Percentiles rank a stretch among this genome's conserved stretches.
Evolutionary conservation across 2,797 vertebrate species (phyloP).

Genomic region (Tamandua tetradactyla): DNA sequence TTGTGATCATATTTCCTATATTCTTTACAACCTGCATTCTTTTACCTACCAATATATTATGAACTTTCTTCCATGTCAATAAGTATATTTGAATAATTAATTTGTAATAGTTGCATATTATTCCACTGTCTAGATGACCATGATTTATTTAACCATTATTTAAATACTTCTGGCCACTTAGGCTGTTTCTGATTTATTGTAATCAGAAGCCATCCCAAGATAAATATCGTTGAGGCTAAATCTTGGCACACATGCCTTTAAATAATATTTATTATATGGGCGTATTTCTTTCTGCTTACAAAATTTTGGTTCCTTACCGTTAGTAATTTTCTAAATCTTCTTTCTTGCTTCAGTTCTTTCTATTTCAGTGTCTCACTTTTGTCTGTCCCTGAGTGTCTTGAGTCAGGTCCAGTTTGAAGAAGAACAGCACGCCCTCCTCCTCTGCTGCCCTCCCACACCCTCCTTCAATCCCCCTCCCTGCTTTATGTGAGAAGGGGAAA

Average conservation of each 20-base stretch:
- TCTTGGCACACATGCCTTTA: neutral
- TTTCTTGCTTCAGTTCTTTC: neutral
- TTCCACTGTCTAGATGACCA: neutral
- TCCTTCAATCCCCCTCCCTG: neutral
- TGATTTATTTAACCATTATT: constrained; percentile 19
- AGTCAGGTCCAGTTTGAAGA: neutral
- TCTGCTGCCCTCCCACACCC: too few species aligned
- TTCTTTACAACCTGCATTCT: neutral
- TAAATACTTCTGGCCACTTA: neutral
- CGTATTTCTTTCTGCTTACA: neutral
- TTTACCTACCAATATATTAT: neutral
- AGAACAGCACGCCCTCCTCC: neutral
- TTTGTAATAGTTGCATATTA: neutral
- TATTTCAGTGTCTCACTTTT: neutral
- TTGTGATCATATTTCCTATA: neutral
- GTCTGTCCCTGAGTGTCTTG: neutral
- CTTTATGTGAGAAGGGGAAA: neutral
- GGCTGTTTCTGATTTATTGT: neutral
- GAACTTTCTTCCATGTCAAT: neutral
- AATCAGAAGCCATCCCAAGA: neutral
- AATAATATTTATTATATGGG: neutral
- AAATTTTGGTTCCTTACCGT: neutral
- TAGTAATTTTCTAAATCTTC: neutral
- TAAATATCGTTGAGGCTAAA: neutral
- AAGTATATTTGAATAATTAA: neutral